phyloP scores from a whole-genome alignment of 2,888 invertebrate genomes.

The Euspilapteryx auroguttella region DNA sequence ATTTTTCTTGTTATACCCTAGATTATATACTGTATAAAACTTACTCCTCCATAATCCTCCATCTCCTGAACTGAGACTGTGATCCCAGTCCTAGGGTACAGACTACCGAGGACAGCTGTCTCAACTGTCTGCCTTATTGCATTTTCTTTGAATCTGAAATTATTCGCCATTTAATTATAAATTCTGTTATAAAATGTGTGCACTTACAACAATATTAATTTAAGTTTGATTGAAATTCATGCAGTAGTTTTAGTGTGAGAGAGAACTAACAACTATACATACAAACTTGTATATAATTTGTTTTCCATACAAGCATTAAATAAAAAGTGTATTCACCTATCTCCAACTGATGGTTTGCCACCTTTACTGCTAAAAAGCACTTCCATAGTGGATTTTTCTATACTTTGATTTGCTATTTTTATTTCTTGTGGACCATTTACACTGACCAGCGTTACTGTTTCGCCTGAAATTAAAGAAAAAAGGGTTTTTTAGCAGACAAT shows the following conservation, averaged over 20 bases:
- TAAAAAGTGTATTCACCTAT: constrained; percentile 19
- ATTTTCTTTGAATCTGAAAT: constrained; percentile 69
- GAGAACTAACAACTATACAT: too few relatives aligned
- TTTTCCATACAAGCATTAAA: not conserved
- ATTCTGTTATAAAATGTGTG: too few relatives aligned
- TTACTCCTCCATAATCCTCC: constrained; percentile 81
- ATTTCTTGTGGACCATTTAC: constrained; percentile 85
- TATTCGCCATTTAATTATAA: too few relatives aligned
- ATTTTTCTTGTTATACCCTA: too few relatives aligned
- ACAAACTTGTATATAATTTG: too few relatives aligned
- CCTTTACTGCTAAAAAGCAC: constrained; percentile 75
- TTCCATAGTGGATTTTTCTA: constrained; percentile 80
- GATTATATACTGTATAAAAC: constrained; percentile 7
- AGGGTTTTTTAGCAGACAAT: too few relatives aligned
- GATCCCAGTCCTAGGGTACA: constrained; percentile 82
- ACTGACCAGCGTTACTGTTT: constrained; percentile 75
- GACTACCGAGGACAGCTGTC: constrained; percentile 65
- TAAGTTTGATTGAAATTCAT: too few relatives aligned
- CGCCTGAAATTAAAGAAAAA: constrained; percentile 56
- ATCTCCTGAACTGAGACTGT: constrained; percentile 83
- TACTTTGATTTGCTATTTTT: constrained; percentile 72
- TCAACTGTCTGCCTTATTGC: constrained; percentile 78
- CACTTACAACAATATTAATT: too few relatives aligned
- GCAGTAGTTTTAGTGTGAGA: too few relatives aligned
- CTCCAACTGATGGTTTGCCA: constrained; percentile 65